Evolutionary conservation across 2,113 vertebrate genomes (phyloP), one percentile per base, ranked within the genome.

Genomic region (Scortum barcoo): DNA sequence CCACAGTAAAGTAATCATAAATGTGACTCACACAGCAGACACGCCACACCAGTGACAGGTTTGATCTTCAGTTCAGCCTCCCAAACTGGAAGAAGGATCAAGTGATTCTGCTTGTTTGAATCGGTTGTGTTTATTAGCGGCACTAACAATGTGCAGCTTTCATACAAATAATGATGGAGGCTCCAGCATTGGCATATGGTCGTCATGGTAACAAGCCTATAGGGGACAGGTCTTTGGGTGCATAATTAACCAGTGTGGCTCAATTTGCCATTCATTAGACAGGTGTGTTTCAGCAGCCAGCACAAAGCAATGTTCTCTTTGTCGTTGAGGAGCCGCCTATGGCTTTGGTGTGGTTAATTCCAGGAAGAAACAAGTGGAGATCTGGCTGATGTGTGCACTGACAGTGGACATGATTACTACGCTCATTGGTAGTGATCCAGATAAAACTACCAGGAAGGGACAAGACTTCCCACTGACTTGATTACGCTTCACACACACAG

Each of bases 401-500:
- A 78, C 72, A 10, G 46, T 76, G 74, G 77, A 78, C 71, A 3
- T 63, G 67, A 80, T 33, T 40, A 36, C 33, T 36, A 70, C 51
- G 69, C 69, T 88, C 74, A 69, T 89, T 83, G 83, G 75, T 42
- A 24, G 42, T 0, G 50, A 81, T 78, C n/a, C 36, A 38, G 50
- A 54, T 6, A 33, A 79, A 66, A 65, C 62, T 72, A 56, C 20
- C 56, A 76, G 66, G 46, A 77, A 62, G 40, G 38, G 69, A 16
- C 78, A 54, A 87, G 63, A 80, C 86, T 75, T 78, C 86, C 84
- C 78, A 88, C 83, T 17, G 63, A 75, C 50, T 77, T 87, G 76
- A 68, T 53, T 57, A 67, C 80, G 72, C 67, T 42, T 80, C 77
- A 63, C 72, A 76, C 70, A 28, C 51, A 44, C 16, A 10, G 28